A percentile compares a stretch with the other conserved stretches of the same genome.
Conservation (phyloP, 2,113 vertebrate genomes). For the Leptobrachium leishanense region DNA sequence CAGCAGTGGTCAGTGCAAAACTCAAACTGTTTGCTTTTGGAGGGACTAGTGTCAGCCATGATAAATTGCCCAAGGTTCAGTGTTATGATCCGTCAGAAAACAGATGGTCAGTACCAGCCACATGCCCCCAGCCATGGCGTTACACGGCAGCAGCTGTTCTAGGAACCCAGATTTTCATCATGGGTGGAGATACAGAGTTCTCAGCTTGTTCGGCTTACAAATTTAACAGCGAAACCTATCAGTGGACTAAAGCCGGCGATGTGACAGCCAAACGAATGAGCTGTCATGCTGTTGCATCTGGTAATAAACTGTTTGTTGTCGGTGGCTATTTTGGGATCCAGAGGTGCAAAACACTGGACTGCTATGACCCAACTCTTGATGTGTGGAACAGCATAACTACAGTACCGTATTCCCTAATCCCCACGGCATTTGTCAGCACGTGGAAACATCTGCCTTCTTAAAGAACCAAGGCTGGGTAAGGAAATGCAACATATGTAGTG, state of each 20-base stretch:
- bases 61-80: constrained; percentile 81
- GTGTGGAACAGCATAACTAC: constrained; percentile 81
- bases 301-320: constrained; percentile 79
- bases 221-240: constrained; percentile 80
- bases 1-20: constrained; percentile 78
- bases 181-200: constrained; percentile 80
- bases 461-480: constrained; percentile 56
- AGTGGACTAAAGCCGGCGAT: constrained; percentile 82
- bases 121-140: constrained; percentile 82
- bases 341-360: constrained; percentile 79
- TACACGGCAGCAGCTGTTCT: constrained; percentile 80
- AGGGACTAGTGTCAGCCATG: constrained; percentile 77
- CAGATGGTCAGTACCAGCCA: constrained; percentile 78
- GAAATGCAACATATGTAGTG: not conserved
- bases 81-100: constrained; percentile 80
- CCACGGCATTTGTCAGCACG: constrained; percentile 79
- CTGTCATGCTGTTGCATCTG: constrained; percentile 78
- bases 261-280: constrained; percentile 81
- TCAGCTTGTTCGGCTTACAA: constrained; percentile 79
- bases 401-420: constrained; percentile 77
- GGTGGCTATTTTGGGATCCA: constrained; percentile 82
- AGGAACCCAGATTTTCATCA: constrained; percentile 81
- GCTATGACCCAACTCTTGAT: constrained; percentile 74
- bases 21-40: constrained; percentile 81
- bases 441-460: constrained; percentile 82